Percentiles rank a stretch among this genome's conserved stretches.
Conservation (phyloP, 2,113 vertebrate genomes). For the Haemorhous mexicanus region DNA sequence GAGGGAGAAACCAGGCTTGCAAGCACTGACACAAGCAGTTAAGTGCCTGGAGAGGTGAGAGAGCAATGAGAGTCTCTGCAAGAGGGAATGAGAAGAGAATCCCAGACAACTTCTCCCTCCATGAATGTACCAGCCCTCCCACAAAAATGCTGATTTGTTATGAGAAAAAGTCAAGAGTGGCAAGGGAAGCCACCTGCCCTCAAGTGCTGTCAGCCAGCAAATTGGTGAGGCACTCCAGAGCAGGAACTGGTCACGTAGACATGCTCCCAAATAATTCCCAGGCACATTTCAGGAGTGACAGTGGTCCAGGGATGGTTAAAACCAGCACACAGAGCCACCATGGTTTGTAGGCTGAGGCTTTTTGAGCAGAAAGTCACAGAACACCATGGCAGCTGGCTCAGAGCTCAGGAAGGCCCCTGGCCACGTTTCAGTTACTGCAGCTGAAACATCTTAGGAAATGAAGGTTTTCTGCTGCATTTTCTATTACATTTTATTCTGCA, state of each 20-base stretch:
- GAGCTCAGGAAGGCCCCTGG: not conserved
- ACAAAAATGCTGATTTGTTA: not conserved
- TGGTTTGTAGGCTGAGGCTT: not conserved
- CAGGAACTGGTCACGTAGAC: not conserved
- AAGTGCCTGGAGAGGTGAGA: not conserved
- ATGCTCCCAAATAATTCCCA: not conserved
- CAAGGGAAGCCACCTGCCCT: not conserved
- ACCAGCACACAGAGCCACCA: not conserved
- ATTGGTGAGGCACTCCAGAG: not conserved
- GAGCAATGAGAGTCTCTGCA: not conserved
- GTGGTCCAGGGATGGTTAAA: not conserved
- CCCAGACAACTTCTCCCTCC: not conserved
- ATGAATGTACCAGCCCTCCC: not conserved
- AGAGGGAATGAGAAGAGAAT: not conserved
- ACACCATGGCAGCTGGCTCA: not conserved
- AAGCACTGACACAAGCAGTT: not conserved
- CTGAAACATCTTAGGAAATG: not conserved
- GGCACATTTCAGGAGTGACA: not conserved
- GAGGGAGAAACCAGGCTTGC: not conserved
- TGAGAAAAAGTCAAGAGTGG: not conserved
- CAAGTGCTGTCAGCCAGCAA: not conserved
- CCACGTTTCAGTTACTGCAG: not conserved
- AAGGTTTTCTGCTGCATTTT: not conserved
- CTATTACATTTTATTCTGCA: not conserved
- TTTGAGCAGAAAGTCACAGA: not conserved